Conservation (phyloP, 2,113 vertebrate species). For the Probosciger aterrimus region DNA sequence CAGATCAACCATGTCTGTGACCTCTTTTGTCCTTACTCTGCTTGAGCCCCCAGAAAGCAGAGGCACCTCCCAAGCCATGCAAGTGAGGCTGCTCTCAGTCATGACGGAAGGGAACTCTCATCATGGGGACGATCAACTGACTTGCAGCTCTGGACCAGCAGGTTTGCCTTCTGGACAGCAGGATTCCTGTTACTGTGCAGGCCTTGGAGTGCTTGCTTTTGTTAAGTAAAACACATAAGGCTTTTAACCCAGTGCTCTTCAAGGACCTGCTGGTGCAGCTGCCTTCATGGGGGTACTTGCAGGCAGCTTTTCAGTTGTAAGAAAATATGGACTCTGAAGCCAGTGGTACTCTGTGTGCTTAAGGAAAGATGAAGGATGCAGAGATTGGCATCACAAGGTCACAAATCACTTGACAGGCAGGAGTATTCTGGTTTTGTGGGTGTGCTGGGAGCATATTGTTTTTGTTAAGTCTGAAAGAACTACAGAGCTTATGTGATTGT, state of each 20-base stretch:
- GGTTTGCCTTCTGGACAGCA: not conserved
- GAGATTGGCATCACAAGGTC: not conserved
- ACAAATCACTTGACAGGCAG: not conserved
- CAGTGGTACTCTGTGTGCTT: not conserved
- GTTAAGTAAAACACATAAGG: not conserved
- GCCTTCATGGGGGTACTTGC: not conserved
- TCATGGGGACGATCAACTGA: accelerated
- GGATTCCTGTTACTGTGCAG: not conserved
- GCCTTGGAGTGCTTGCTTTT: not conserved
- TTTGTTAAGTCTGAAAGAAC: not conserved
- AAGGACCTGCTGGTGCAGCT: not conserved
- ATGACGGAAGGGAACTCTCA: accelerated
- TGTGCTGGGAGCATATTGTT: not conserved
- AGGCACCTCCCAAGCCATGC: not conserved
- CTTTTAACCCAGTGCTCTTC: not conserved
- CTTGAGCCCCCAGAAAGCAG: not conserved
- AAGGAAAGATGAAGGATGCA: not conserved
- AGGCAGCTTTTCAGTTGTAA: not conserved
- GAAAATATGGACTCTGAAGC: not conserved
- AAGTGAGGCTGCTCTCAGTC: not conserved
- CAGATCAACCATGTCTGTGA: not conserved
- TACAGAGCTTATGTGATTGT: not conserved
- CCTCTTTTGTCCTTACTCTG: not conserved
- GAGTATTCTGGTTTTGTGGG: not conserved
- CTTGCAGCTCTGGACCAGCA: not conserved